A percentile compares a stretch with the other conserved stretches of the same genome.
Conservation (phyloP, 2,888 invertebrate species). For the Apoda limacodes region DNA sequence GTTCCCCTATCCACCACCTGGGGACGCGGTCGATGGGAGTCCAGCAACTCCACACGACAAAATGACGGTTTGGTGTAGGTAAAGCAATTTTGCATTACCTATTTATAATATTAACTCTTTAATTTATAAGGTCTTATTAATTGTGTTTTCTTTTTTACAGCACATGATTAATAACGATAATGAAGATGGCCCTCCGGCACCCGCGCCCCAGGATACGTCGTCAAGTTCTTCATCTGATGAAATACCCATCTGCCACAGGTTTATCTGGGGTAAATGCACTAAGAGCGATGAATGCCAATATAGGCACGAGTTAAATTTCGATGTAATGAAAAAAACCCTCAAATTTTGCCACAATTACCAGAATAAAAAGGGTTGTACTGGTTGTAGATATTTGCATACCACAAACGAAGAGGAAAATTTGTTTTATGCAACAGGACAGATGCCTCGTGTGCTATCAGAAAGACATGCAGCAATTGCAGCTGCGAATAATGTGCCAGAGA, state of each 20-base stretch:
- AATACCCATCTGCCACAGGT: conserved; percentile 40
- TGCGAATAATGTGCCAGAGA: conserved; percentile 19
- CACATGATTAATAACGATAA: too few species aligned
- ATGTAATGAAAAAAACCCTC: conserved; percentile 42
- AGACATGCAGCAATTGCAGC: conserved; percentile 35
- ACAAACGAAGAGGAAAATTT: conserved; percentile 41
- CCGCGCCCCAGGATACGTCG: too few species aligned
- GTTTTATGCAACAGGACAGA: conserved; percentile 34
- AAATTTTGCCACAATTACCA: conserved; percentile 55
- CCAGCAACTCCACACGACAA: too few species aligned
- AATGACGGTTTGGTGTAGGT: too few species aligned
- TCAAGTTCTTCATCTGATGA: too few species aligned
- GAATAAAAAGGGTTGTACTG: conserved; percentile 41
- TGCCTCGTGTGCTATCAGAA: conserved; percentile 40
- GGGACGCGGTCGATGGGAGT: too few species aligned
- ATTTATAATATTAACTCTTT: too few species aligned
- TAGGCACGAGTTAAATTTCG: conserved; percentile 39
- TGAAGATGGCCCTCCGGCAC: too few species aligned
- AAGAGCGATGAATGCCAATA: conserved; percentile 41
- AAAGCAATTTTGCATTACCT: too few species aligned
- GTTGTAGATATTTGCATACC: conserved; percentile 45
- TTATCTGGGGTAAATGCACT: conserved; percentile 47
- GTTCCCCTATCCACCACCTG: too few species aligned
- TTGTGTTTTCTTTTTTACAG: too few species aligned
- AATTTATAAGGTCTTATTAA: too few species aligned